Evolutionary conservation across 2,797 vertebrate genomes (phyloP).

Genomic region (Craterocephalus amniculus): DNA sequence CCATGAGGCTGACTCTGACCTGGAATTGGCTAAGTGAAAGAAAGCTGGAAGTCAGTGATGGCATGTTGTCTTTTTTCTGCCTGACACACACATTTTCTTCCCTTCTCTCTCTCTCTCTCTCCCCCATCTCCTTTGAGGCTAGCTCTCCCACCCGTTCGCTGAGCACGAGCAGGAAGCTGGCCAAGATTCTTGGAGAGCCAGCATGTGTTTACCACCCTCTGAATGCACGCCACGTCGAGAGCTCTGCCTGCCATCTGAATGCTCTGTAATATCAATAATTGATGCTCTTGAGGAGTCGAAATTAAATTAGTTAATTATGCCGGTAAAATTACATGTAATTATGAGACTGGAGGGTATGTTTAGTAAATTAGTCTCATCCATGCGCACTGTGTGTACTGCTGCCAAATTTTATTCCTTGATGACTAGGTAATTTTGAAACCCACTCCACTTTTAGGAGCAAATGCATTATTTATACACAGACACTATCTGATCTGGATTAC

Average conservation of each 20-base stretch:
- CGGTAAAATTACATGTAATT: constrained; percentile 99
- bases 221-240: constrained; percentile 95
- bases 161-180: constrained; percentile 81
- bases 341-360: constrained; percentile 99
- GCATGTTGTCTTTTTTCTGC: constrained; percentile 25
- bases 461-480: constrained; percentile 91
- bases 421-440: constrained; percentile 98
- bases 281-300: constrained; percentile 99
- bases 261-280: constrained; percentile 99
- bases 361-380: constrained; percentile 99
- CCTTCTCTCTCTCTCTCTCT: constrained; percentile 3
- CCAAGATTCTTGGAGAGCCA: constrained; percentile 88
- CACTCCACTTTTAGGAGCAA: constrained; percentile 92
- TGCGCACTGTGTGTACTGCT: constrained; percentile 98
- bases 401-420: constrained; percentile 99
- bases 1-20: constrained; percentile 49
- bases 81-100: constrained; percentile 19
- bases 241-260: constrained; percentile 95
- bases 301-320: constrained; percentile 99
- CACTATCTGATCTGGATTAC: constrained; percentile 70
- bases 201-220: constrained; percentile 97
- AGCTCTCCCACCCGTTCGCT: constrained; percentile 54
- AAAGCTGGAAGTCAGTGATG: constrained; percentile 55
- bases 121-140: not conserved
- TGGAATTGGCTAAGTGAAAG: constrained; percentile 59